Evolutionary conservation across 35 echinoderm and acorn worm species (phyloP).

Genomic region (Lytechinus variegatus): DNA sequence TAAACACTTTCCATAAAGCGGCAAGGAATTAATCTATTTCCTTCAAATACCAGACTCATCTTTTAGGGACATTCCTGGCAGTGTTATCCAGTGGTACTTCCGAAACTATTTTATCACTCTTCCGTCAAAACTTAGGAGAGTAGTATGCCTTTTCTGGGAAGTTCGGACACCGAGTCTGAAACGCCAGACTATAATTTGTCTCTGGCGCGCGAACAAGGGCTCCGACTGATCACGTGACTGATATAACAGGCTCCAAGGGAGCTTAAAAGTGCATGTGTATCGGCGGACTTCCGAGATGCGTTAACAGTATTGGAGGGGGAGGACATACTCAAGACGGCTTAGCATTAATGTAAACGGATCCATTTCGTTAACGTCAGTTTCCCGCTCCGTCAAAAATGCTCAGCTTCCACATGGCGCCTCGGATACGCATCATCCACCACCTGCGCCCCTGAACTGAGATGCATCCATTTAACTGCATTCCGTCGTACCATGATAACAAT

Average conservation of each 20-base stretch:
- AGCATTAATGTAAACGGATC: constrained; percentile 33
- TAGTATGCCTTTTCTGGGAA: not conserved
- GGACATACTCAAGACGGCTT: not conserved
- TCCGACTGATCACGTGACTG: constrained; percentile 32
- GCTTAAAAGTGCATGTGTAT: constrained; percentile 43
- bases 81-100: not conserved
- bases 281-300: constrained; percentile 39
- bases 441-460: constrained; percentile 6
- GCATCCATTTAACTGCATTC: not conserved
- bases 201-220: not conserved
- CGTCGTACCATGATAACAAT: not conserved
- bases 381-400: not conserved
- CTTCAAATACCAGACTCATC: not conserved
- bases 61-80: not conserved
- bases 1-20: not conserved
- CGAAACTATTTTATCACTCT: not conserved
- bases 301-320: not conserved
- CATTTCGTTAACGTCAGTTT: constrained; percentile 10
- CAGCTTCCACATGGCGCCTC: not conserved
- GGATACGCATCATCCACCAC: not conserved
- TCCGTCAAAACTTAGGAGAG: not conserved
- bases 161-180: not conserved
- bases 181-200: not conserved
- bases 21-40: not conserved
- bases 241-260: constrained; percentile 42